Conservation (phyloP, 2,113 vertebrate species). For the Cynoglossus semilaevis region DNA sequence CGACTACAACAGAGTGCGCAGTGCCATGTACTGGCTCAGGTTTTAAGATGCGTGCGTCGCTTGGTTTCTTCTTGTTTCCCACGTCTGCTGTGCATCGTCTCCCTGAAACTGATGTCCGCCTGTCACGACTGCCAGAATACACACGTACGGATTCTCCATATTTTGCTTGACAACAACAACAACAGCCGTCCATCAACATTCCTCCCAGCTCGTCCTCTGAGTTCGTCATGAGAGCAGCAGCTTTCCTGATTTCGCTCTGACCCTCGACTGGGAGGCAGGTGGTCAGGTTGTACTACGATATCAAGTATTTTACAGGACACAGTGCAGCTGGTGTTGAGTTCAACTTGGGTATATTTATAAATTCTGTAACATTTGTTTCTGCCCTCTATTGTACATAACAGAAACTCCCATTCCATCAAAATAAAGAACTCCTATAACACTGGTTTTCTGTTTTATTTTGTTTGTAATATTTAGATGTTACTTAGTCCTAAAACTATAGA, state of each 20-base stretch:
- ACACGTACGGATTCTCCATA: constrained; percentile 7
- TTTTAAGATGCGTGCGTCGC: constrained; percentile 70
- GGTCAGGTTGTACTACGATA: constrained; percentile 16
- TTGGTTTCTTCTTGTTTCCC: constrained; percentile 17
- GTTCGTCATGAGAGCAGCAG: constrained; percentile 10
- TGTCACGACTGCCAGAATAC: constrained; percentile 6
- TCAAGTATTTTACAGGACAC: constrained; percentile 11
- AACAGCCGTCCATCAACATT: constrained; percentile 16
- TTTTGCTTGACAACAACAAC: constrained; percentile 10
- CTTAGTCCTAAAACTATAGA: too few relatives aligned
- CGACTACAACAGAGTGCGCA: constrained; percentile 95
- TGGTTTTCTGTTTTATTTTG: background rate
- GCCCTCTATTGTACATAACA: constrained; percentile 78
- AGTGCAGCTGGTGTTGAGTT: constrained; percentile 18
- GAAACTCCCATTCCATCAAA: constrained; percentile 67
- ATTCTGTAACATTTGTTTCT: constrained; percentile 72
- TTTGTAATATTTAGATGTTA: too few relatives aligned
- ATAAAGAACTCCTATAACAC: constrained; percentile 58
- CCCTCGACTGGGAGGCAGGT: constrained; percentile 5
- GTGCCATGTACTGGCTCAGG: constrained; percentile 92
- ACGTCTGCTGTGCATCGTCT: constrained; percentile 16
- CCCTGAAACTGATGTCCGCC: constrained; percentile 10
- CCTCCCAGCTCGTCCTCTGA: background rate
- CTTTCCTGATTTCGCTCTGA: too few relatives aligned
- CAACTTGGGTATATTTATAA: constrained; percentile 73